Conservation (phyloP, 2,113 vertebrate genomes). For the Panurus biarmicus region DNA sequence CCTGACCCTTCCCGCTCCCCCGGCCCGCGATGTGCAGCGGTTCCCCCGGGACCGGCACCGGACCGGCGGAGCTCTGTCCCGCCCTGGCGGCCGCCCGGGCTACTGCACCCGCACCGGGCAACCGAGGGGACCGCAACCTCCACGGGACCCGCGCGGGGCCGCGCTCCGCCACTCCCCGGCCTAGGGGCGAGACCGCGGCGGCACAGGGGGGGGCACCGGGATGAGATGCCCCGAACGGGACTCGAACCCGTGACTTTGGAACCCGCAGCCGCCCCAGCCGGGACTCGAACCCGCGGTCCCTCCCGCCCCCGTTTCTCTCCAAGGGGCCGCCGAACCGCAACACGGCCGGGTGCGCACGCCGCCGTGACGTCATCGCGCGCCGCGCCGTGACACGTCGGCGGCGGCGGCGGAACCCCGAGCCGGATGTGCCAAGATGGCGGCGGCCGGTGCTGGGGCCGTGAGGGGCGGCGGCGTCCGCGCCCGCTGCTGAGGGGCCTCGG, state of each 20-base stretch:
- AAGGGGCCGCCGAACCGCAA: no score
- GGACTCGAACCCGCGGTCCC: background rate
- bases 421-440: slow-evolving; percentile 84
- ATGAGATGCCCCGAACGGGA: background rate
- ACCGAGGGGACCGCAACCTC: no score
- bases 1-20: accelerated
- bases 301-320: background rate
- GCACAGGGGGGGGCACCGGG: background rate
- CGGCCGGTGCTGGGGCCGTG: background rate
- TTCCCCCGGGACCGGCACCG: background rate
- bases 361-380: slow-evolving; percentile 18
- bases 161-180: background rate
- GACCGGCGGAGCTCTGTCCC: background rate
- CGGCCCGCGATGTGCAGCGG: background rate
- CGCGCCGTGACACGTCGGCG: slow-evolving; percentile 81
- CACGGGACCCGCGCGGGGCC: background rate
- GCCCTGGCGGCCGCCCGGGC: slow-evolving; percentile 5
- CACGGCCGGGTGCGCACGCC: background rate
- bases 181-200: accelerated
- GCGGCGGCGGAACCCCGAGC: slow-evolving; percentile 53
- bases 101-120: background rate
- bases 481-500: background rate
- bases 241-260: accelerated
- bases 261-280: accelerated
- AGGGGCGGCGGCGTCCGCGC: background rate